These are phyloP conservation scores for Macrobrachium rosenbergii DNA, from an alignment of 1,140 invertebrate species.

Conservation along the genomic window DNA sequence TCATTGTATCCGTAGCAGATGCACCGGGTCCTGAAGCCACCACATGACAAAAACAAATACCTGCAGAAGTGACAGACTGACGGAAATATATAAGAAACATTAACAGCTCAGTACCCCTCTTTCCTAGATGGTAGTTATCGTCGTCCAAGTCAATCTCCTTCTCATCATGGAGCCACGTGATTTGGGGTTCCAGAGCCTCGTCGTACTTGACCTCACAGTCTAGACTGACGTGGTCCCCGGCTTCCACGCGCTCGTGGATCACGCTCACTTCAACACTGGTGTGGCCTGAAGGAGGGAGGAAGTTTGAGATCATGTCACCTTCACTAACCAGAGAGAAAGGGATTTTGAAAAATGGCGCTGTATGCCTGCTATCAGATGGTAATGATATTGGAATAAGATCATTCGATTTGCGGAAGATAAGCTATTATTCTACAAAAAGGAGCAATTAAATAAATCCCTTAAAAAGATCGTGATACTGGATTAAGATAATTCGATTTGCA, in stretches of 20 bases:
- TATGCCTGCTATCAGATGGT: no score
- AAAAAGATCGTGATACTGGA: no score
- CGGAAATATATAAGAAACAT: not conserved
- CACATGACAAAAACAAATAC: not conserved
- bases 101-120: constrained; percentile 24
- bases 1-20: no score
- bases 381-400: no score
- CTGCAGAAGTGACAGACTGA: not conserved
- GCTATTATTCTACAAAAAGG: no score
- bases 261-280: constrained; percentile 33
- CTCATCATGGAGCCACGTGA: constrained; percentile 61
- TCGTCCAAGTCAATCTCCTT: constrained; percentile 44
- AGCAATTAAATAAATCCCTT: no score
- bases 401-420: no score
- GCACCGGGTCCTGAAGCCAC: no score
- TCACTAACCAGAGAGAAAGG: no score
- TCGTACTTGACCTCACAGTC: constrained; percentile 48
- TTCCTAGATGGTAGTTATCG: constrained; percentile 36
- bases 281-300: constrained; percentile 7
- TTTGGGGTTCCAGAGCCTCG: constrained; percentile 25
- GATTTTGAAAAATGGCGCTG: no score
- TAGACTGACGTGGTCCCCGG: constrained; percentile 44
- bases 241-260: constrained; percentile 28
- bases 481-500: no score
- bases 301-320: no score